These are phyloP conservation scores for Pachyramphus minor DNA, from an alignment of 2,113 vertebrate genomes.

Conservation along the genomic window DNA sequence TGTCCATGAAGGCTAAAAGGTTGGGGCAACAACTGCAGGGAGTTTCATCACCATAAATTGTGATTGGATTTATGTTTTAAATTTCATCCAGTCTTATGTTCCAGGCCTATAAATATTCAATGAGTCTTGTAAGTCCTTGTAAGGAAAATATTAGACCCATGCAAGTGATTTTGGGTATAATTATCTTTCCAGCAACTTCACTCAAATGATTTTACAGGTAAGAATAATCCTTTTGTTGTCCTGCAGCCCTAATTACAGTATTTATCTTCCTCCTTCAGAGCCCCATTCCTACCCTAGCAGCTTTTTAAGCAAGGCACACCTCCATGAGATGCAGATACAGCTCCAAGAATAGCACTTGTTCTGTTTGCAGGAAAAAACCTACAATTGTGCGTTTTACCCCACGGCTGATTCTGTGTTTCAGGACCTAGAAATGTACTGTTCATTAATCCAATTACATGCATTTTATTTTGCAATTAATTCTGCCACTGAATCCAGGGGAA, in stretches of 20 bases:
- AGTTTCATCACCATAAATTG: neutral
- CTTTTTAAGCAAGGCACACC: neutral
- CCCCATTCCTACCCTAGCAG: neutral
- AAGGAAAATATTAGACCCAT: constrained; percentile 29
- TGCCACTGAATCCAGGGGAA: neutral
- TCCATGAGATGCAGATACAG: neutral
- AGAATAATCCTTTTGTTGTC: constrained; percentile 47
- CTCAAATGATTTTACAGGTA: constrained; percentile 16
- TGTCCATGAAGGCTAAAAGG: neutral
- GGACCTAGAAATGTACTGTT: neutral
- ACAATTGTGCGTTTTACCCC: neutral
- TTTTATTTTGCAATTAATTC: neutral
- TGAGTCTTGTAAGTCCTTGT: constrained; percentile 7
- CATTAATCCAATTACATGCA: constrained; percentile 22
- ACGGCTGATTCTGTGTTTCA: neutral
- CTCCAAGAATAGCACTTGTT: constrained; percentile 6
- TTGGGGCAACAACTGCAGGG: neutral
- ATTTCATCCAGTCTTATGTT: neutral
- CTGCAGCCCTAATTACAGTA: neutral
- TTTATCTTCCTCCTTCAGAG: constrained; percentile 22
- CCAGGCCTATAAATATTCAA: constrained; percentile 44
- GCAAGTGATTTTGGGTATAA: constrained; percentile 17
- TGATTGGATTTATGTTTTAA: neutral
- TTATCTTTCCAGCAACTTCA: constrained; percentile 18
- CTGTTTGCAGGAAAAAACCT: neutral